Evolutionary conservation across 2,888 invertebrate genomes (phyloP).

Genomic region (Acheta domesticus): DNA sequence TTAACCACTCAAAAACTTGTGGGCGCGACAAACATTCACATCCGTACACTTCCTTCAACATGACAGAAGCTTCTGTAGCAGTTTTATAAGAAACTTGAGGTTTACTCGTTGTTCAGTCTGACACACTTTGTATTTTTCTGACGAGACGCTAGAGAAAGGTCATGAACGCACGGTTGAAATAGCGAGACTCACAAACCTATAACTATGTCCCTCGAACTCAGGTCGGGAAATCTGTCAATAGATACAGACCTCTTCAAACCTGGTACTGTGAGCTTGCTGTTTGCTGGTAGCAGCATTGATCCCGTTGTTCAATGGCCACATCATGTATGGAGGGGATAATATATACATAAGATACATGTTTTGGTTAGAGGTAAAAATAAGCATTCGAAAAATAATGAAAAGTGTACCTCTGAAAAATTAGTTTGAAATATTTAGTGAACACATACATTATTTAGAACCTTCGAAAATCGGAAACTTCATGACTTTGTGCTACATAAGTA

Average conservation of each 20-base stretch:
- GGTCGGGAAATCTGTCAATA: neutral
- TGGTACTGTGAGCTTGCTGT: neutral
- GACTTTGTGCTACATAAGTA: too few species aligned
- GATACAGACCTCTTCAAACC: neutral
- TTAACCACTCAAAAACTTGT: slow-evolving; percentile 24
- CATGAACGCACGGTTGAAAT: neutral
- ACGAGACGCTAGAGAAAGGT: neutral
- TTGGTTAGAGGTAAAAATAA: too few species aligned
- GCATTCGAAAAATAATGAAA: too few species aligned
- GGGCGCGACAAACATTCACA: slow-evolving; percentile 27
- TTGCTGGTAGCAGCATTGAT: neutral
- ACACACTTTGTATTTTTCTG: neutral
- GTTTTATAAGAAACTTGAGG: slow-evolving; percentile 48
- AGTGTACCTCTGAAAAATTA: too few species aligned
- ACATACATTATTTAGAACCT: too few species aligned
- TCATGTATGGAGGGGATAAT: neutral
- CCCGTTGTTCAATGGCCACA: neutral
- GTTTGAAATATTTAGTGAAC: too few species aligned
- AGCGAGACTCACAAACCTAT: neutral
- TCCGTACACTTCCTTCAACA: slow-evolving; percentile 28
- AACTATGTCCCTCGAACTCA: neutral
- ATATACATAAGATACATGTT: too few species aligned
- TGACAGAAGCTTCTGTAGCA: slow-evolving; percentile 22
- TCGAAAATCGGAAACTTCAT: too few species aligned
- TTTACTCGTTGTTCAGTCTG: neutral